Base-by-base conservation (phyloP, 2,113 vertebrate genomes). In the Charadrius vociferus region DNA sequence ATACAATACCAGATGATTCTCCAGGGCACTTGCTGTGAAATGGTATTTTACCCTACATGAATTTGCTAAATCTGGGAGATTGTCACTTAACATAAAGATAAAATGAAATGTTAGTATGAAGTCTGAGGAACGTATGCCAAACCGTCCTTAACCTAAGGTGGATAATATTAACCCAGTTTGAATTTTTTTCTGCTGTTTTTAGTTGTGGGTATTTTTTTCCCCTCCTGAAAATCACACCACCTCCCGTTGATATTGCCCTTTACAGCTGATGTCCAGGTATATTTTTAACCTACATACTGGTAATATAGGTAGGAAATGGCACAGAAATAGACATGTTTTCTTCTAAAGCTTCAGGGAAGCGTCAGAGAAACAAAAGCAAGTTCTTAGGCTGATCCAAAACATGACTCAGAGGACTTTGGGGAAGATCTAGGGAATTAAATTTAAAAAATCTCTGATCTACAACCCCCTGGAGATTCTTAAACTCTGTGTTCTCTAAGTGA, bases 201-300 rank as follows among this genome's bases (percentile, higher is more conserved):
- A 43, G 1, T 32, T 41, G 8, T 41, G 27, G 8, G 4, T 14
- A 3, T 26, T 47, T 65, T 73, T n/a, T n/a, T 29, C 14, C 5
- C 18, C 17, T 70, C 6, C 9, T 49, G 36, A 74, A 87, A 56
- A 45, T 68, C 30, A 56, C 27, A 45, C 10, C 6, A 41, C 3
- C 1, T 1, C 22, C 10, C 4, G 12, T 75, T 12, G 2, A 12
- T 67, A 37, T 34, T 58, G 3, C 3, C 2, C 3, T 70, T 27
- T 65, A 53, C 67, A 56, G 4, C 6, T 77, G n/a, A 30, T 62
- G 59, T 29, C 10, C 14, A 61, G 27, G 15, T 72, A 68, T 41
- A 43, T 59, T 66, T 81, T 87, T 78, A 70, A 56, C 17, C 1
- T 72, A 8, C 3, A 7, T 34, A 8, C 18, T 71, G 30, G 5